A percentile compares a stretch with the other conserved stretches of the same genome.
These are phyloP conservation scores for Caenorhabditis wallacei DNA, from an alignment of 2,888 invertebrate species.

Conservation along the genomic window DNA sequence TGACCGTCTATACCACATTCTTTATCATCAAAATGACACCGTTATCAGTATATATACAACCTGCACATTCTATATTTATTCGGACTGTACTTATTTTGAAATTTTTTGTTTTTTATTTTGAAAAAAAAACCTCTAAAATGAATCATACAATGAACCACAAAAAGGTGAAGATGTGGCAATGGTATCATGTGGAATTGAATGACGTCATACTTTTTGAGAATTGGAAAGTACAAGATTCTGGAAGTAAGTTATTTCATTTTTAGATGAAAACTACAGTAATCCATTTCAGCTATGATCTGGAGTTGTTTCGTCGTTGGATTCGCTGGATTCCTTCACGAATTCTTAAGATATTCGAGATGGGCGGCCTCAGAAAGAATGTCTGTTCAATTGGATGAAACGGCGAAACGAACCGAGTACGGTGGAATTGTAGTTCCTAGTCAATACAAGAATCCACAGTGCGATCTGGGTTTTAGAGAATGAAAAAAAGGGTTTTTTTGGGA, in stretches of 20 bases:
- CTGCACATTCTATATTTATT: background rate
- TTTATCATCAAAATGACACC: background rate
- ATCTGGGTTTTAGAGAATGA: too few species aligned
- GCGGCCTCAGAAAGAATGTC: slow-evolving; percentile 45
- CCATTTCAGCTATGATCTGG: slow-evolving; percentile 74
- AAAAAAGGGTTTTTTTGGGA: too few species aligned
- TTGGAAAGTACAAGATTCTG: slow-evolving; percentile 75
- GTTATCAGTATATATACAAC: background rate
- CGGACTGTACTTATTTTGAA: background rate
- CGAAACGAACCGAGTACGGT: slow-evolving; percentile 22
- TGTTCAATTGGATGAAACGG: background rate
- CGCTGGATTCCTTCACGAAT: slow-evolving; percentile 74
- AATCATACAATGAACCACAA: slow-evolving; percentile 11
- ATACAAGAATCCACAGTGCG: slow-evolving; percentile 18
- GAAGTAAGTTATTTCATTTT: slow-evolving; percentile 68
- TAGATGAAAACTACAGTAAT: background rate
- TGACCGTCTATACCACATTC: too few species aligned
- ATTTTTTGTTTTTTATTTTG: background rate
- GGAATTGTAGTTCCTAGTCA: slow-evolving; percentile 21
- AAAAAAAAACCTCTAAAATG: background rate
- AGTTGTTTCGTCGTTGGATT: slow-evolving; percentile 75
- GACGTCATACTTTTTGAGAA: slow-evolving; percentile 79
- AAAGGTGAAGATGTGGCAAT: slow-evolving; percentile 79
- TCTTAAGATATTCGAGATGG: slow-evolving; percentile 76
- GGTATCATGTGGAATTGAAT: slow-evolving; percentile 77